Evolutionary conservation across 2,113 vertebrate genomes (phyloP).

Genomic region (Crocuta crocuta): DNA sequence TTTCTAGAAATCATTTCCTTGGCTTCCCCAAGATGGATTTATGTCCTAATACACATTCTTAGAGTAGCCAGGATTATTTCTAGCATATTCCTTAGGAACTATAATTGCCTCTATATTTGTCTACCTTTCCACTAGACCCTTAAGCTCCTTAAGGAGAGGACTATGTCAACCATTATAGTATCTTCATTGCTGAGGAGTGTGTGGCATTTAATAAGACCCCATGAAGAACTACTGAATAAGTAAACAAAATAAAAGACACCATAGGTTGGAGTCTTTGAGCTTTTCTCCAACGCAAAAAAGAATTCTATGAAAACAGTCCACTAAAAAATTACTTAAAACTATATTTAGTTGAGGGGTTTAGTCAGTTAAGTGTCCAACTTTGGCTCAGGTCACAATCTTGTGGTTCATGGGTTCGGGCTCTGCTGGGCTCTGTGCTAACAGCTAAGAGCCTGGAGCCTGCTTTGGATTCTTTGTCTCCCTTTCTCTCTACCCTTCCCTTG

Average conservation of each 20-base stretch:
- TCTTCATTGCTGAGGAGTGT: not conserved
- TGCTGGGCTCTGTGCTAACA: no score
- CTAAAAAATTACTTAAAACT: slow-evolving; percentile 17
- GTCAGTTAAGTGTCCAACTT: no score
- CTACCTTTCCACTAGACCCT: not conserved
- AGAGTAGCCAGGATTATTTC: not conserved
- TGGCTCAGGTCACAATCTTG: no score
- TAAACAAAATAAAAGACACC: slow-evolving; percentile 15
- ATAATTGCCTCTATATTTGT: not conserved
- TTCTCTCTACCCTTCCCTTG: no score
- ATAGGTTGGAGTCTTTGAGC: not conserved
- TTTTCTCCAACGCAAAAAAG: not conserved
- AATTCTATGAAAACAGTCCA: not conserved
- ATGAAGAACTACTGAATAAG: not conserved
- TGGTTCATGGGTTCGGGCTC: no score
- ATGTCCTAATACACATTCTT: not conserved
- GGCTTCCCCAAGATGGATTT: not conserved
- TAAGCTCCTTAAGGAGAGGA: not conserved
- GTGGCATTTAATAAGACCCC: not conserved
- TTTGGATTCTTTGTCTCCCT: no score
- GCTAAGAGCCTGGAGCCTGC: no score
- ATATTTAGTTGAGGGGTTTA: not conserved
- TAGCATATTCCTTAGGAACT: not conserved
- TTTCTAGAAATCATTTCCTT: not conserved
- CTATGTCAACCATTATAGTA: not conserved